A percentile compares a stretch with the other conserved stretches of the same genome.
These are phyloP conservation scores for Planococcus citri DNA, from an alignment of 1,140 invertebrate species.

Conservation along the genomic window DNA sequence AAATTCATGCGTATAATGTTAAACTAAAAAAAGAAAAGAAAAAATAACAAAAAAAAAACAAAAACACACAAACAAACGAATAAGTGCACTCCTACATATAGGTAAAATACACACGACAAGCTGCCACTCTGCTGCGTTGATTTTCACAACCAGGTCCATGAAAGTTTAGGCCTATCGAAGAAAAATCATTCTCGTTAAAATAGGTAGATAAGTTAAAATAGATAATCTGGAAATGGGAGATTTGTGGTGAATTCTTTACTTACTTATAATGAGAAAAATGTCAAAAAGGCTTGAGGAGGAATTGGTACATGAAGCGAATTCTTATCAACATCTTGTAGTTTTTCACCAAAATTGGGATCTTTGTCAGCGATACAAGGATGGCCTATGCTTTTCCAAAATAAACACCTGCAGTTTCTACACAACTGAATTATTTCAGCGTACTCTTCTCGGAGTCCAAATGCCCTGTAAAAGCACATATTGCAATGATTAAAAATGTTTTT, in stretches of 20 bases:
- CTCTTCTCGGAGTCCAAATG: slow-evolving; percentile 80
- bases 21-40: background rate
- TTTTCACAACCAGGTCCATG: background rate
- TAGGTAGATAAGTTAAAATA: too few species aligned
- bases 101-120: background rate
- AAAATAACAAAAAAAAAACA: too few species aligned
- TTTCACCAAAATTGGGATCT: slow-evolving; percentile 63
- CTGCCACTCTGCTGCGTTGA: background rate
- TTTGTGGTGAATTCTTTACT: too few species aligned
- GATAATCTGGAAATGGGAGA: too few species aligned
- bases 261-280: slow-evolving; percentile 70
- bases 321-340: slow-evolving; percentile 61
- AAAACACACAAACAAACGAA: too few species aligned
- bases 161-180: background rate
- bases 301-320: slow-evolving; percentile 68
- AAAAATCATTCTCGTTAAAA: background rate
- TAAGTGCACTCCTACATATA: background rate
- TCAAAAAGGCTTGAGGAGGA: slow-evolving; percentile 74
- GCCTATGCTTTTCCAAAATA: slow-evolving; percentile 89
- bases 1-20: background rate
- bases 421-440: slow-evolving; percentile 90
- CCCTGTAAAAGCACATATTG: slow-evolving; percentile 49
- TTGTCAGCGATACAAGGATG: slow-evolving; percentile 80
- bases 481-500: too few species aligned
- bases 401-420: slow-evolving; percentile 86